A percentile compares a stretch with the other conserved stretches of the same genome.
These are phyloP conservation scores for Perdita meconis DNA, from an alignment of 2,888 invertebrate species.

Conservation along the genomic window DNA sequence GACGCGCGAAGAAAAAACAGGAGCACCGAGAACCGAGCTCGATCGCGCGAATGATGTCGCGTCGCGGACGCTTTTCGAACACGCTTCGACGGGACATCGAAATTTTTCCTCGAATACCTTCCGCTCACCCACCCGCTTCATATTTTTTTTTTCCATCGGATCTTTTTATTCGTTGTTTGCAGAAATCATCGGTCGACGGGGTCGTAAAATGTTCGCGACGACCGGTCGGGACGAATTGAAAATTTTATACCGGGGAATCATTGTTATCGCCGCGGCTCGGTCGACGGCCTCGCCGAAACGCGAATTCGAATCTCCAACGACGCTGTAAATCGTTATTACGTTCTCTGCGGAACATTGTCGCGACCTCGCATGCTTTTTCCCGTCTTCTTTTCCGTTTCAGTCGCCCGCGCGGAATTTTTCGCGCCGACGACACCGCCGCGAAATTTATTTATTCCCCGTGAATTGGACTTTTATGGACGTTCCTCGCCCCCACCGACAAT, in stretches of 20 bases:
- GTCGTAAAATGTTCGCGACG: conserved; percentile 6
- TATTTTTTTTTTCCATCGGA: too few relatives aligned
- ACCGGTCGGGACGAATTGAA: conserved; percentile 42
- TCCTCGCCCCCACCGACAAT: background rate
- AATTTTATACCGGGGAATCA: conserved; percentile 29
- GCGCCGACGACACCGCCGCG: background rate
- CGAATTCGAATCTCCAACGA: conserved; percentile 4
- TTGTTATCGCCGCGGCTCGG: conserved; percentile 11
- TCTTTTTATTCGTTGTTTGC: background rate
- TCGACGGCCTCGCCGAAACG: background rate
- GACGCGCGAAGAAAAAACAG: background rate
- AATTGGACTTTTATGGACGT: conserved; percentile 25
- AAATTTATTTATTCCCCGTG: conserved; percentile 18
- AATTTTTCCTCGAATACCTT: conserved; percentile 26
- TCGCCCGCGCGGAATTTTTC: background rate
- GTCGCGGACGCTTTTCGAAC: conserved; percentile 25
- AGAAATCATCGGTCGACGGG: conserved; percentile 11
- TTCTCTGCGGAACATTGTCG: background rate
- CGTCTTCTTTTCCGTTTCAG: background rate
- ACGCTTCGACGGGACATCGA: conserved; percentile 30
- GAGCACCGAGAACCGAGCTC: conserved; percentile 25
- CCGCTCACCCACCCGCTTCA: too few relatives aligned
- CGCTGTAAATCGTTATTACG: conserved; percentile 43
- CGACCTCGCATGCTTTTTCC: background rate
- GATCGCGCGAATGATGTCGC: conserved; percentile 50